A percentile compares a stretch with the other conserved stretches of the same genome.
These are phyloP conservation scores for Pocillopora grandis DNA, from an alignment of 92 coral and sea anemone genomes.

Conservation along the genomic window DNA sequence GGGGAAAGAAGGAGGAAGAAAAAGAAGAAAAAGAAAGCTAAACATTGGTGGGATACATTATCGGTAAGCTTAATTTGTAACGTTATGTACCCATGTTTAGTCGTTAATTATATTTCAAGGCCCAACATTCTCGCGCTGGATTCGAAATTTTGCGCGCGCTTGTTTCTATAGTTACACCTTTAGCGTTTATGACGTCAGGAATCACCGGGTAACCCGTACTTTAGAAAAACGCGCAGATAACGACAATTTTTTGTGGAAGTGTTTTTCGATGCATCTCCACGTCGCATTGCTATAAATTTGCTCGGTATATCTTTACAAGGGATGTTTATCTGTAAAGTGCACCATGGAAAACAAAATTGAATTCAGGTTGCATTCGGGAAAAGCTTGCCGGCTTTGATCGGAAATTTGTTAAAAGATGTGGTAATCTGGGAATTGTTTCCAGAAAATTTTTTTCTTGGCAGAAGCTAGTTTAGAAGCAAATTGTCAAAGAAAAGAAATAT, in stretches of 20 bases:
- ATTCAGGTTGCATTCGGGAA: no score
- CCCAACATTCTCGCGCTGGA: background rate
- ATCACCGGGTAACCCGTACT: background rate
- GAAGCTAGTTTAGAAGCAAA: background rate
- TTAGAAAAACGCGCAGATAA: background rate
- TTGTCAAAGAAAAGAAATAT: background rate
- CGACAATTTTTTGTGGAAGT: background rate
- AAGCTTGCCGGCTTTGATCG: no score
- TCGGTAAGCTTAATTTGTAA: constrained; percentile 62
- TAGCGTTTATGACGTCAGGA: constrained; percentile 1
- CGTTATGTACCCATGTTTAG: background rate
- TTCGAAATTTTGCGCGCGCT: constrained; percentile 1
- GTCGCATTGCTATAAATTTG: no score
- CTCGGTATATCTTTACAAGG: no score
- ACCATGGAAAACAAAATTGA: no score
- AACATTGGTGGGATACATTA: constrained; percentile 87
- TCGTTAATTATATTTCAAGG: background rate
- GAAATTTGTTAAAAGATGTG: no score
- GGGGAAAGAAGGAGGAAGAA: constrained; percentile 66
- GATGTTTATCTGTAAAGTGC: no score
- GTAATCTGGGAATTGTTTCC: no score
- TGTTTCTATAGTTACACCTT: background rate
- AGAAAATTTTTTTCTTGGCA: no score
- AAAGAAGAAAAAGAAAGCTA: constrained; percentile 81
- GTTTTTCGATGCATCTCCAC: background rate